phyloP scores from a whole-genome alignment of 2,113 vertebrate genomes.

The Acanthochromis polyacanthus region DNA sequence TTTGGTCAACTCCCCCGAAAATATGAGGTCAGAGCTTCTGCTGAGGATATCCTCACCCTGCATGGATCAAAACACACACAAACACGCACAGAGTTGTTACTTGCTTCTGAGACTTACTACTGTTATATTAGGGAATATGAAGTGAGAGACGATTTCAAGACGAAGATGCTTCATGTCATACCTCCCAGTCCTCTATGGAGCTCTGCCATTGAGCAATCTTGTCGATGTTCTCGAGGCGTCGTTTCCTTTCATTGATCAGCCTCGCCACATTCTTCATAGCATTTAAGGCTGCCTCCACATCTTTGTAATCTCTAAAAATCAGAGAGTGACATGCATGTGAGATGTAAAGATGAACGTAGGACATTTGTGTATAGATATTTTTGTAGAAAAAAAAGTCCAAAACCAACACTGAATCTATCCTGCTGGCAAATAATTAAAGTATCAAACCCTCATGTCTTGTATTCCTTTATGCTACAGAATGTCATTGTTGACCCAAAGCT shows the following conservation, averaged over 20 bases:
- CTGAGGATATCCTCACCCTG: constrained; percentile 95
- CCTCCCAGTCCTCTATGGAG: constrained; percentile 97
- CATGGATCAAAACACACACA: background rate
- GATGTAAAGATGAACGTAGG: background rate
- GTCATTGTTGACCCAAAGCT: no score
- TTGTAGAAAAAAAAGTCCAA: no score
- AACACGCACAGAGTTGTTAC: background rate
- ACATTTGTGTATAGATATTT: no score
- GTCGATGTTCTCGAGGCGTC: constrained; percentile 96
- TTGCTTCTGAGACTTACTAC: background rate
- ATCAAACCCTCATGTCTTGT: no score
- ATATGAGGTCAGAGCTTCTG: constrained; percentile 95
- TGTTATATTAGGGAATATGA: background rate
- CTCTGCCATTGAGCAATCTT: constrained; percentile 98
- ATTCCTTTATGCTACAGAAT: no score
- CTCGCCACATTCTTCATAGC: constrained; percentile 97
- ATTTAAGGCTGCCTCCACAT: constrained; percentile 93
- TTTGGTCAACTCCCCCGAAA: constrained; percentile 93
- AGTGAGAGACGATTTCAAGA: background rate
- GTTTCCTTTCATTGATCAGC: constrained; percentile 95
- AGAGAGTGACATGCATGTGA: background rate
- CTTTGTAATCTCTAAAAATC: constrained; percentile 91
- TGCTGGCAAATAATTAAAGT: no score
- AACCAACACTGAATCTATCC: no score
- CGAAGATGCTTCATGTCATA: constrained; percentile 54